Conservation (phyloP, 2,113 vertebrate species). For the Oreotrochilus melanogaster region DNA sequence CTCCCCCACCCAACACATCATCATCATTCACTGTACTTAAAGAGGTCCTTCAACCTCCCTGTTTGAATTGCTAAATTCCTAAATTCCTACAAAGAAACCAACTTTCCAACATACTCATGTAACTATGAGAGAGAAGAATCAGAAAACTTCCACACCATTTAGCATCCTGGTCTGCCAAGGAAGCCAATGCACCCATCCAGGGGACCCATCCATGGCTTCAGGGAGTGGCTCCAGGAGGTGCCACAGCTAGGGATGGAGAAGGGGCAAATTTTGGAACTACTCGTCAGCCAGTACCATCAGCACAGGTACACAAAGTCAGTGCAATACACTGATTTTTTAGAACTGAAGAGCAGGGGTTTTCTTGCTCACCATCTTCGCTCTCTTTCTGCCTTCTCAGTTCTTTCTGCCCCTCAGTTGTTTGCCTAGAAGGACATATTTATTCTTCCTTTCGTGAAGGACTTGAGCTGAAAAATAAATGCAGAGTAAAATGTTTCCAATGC, state of each 20-base stretch:
- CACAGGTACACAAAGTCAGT: neutral
- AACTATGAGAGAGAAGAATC: neutral
- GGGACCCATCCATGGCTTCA: neutral
- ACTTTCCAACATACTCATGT: neutral
- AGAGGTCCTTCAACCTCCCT: neutral
- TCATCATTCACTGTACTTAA: neutral
- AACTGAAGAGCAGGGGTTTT: neutral
- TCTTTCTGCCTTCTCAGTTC: neutral
- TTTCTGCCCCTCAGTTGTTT: neutral
- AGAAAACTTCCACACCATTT: neutral
- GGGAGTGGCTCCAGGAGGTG: neutral
- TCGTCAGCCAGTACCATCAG: neutral
- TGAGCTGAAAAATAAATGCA: slow-evolving; percentile 32
- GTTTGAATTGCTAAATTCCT: neutral
- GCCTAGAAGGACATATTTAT: neutral
- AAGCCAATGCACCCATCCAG: fast-evolving
- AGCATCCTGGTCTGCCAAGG: neutral
- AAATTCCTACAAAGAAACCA: neutral
- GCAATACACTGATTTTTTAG: neutral
- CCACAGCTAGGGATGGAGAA: neutral
- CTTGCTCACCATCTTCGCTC: neutral
- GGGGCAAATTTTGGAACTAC: neutral
- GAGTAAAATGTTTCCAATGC: slow-evolving; percentile 40
- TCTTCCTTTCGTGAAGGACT: neutral
- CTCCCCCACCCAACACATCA: neutral